Base-by-base conservation (phyloP, 2,888 invertebrate genomes). In the Caenorhabditis doughertyi region DNA sequence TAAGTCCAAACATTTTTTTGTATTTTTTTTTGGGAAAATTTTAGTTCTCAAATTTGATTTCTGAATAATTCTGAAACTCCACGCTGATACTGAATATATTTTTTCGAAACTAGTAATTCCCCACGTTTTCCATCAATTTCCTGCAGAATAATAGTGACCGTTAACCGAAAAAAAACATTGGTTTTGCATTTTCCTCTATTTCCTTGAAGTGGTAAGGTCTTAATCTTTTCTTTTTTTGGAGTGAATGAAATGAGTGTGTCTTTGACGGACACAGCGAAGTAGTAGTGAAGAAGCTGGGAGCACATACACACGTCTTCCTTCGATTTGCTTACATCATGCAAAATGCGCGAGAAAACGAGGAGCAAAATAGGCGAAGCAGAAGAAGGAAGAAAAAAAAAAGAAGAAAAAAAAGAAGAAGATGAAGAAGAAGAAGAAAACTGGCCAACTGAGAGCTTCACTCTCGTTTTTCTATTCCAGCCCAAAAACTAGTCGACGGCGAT, bases 251-350 rank as follows among this genome's bases (percentile, higher is more conserved):
- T 74, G 60, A 76, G 67, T 60, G 65, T 76, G 77, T 62, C 68
- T 53, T 51, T 68, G 68, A 68, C 56, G 65, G 49, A 42, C 62
- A 39, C 53, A 47, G 21, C 16, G 16, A 51, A 23, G 35, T 16
- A 65, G 47, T 62, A 32, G 51, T 35, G 51, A 58, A 67, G 64
- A 23, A 27, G 60, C 39, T 32, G 27, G 51, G 11, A 49, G 49
- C 53, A 18, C 32, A 23, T 21, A 39, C 58, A 42, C 55, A 44
- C 74, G 16, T 65, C 60, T 68, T 51, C 65, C 65, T 79, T 80
- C 79, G 79, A 80, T 80, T 80, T 80, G 71, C 79, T 80, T 68
- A 68, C 79, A 80, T 72, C 79, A 80, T 72, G 79, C 79, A 65
- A 65, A 74, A 74, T 74, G 56, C 60, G 67, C 72, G 53, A 29